A percentile compares a stretch with the other conserved stretches of the same genome.
phyloP scores from a whole-genome alignment of 2,113 vertebrate species.

The Sialia sialis region DNA sequence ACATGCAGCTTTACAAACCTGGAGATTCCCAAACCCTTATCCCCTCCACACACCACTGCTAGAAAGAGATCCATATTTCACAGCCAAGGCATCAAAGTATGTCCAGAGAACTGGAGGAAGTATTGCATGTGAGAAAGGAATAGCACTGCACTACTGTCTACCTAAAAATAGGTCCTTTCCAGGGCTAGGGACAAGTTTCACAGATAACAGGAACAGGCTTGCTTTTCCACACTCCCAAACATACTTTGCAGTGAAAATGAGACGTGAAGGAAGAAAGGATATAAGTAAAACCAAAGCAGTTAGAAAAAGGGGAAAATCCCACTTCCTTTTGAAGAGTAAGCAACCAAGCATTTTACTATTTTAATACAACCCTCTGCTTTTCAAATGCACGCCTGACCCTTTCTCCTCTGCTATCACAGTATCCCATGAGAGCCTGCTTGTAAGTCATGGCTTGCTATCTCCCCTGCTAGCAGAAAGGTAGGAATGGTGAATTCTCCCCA shows the following conservation, averaged over 20 bases:
- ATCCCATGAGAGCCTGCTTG: neutral
- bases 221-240: neutral
- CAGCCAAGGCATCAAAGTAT: neutral
- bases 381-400: neutral
- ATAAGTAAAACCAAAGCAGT: neutral
- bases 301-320: neutral
- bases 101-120: neutral
- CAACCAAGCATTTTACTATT: neutral
- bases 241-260: neutral
- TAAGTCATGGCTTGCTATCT: neutral
- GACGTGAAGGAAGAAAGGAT: neutral
- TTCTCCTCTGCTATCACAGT: neutral
- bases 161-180: slow-evolving; percentile 25
- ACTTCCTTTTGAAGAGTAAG: neutral
- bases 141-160: neutral
- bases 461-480: neutral
- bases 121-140: neutral
- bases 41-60: neutral
- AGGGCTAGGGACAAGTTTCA: neutral
- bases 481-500: neutral
- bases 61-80: neutral
- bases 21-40: neutral
- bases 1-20: neutral
- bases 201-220: slow-evolving; percentile 13
- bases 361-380: neutral